Evolutionary conservation across 2,113 vertebrate species (phyloP).

Genomic region (Malurus cyaneus): DNA sequence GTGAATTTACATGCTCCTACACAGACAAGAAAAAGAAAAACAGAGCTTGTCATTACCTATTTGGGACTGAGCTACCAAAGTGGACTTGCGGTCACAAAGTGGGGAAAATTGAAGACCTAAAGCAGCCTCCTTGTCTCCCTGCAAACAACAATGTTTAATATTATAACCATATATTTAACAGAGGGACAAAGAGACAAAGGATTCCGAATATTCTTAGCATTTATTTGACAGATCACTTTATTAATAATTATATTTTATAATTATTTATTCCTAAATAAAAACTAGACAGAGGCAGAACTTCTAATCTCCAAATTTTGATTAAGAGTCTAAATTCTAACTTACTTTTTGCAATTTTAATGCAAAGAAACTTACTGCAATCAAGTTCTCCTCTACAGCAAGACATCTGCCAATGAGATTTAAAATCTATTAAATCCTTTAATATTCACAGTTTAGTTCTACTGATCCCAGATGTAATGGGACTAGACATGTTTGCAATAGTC

Average conservation of each 20-base stretch:
- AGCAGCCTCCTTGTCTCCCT: conserved; percentile 95
- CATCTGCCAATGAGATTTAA: not conserved
- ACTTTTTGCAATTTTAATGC: not conserved
- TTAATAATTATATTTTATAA: not conserved
- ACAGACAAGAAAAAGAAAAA: not conserved
- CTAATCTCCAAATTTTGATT: not conserved
- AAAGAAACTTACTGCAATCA: not conserved
- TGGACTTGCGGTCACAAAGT: conserved; percentile 94
- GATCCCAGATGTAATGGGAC: not conserved
- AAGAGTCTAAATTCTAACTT: not conserved
- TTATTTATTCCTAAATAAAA: not conserved
- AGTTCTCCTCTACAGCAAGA: not conserved
- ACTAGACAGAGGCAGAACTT: not conserved
- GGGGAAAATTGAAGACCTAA: conserved; percentile 94
- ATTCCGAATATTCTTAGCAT: not conserved
- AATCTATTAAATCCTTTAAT: not conserved
- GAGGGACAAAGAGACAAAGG: not conserved
- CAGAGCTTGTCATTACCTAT: conserved; percentile 82
- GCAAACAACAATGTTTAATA: conserved; percentile 47
- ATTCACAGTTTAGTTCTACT: not conserved
- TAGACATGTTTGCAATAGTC: not conserved
- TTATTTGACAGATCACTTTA: not conserved
- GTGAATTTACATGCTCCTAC: not conserved
- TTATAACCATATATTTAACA: not conserved
- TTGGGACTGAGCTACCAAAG: conserved; percentile 96